A percentile compares a stretch with the other conserved stretches of the same genome.
Conservation (phyloP, 2,797 vertebrate species). For the Coregonus suidteri region DNA sequence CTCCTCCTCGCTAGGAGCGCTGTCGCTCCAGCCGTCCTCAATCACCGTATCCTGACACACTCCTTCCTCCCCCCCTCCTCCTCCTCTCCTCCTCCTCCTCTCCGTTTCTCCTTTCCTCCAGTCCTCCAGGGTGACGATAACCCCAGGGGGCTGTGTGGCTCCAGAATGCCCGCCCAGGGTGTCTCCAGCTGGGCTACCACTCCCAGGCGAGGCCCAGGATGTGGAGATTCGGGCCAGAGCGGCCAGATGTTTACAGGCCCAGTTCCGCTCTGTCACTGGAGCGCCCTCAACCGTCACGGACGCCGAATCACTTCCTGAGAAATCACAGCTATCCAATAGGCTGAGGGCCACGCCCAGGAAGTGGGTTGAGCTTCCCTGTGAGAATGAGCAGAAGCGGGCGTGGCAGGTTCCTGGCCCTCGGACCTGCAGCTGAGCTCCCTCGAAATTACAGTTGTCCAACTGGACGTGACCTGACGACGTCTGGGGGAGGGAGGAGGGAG, state of each 20-base stretch:
- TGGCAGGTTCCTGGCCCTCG: constrained; percentile 88
- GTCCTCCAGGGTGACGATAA: constrained; percentile 66
- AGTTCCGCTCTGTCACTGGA: constrained; percentile 85
- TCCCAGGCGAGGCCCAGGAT: constrained; percentile 39
- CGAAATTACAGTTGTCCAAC: constrained; percentile 90
- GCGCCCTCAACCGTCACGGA: constrained; percentile 88
- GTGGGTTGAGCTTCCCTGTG: constrained; percentile 84
- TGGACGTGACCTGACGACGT: constrained; percentile 89
- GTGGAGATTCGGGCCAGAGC: constrained; percentile 78
- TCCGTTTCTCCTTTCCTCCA: constrained; percentile 67
- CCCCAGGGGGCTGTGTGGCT: constrained; percentile 49
- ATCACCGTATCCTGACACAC: constrained; percentile 72
- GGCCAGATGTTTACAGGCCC: constrained; percentile 89
- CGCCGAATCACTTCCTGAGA: constrained; percentile 85
- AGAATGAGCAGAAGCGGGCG: constrained; percentile 91
- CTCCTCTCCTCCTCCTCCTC: constrained; percentile 59
- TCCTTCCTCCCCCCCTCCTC: constrained; percentile 50
- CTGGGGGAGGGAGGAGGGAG: constrained; percentile 55
- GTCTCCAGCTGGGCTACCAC: constrained; percentile 27
- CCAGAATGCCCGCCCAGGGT: constrained; percentile 27
- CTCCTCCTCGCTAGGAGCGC: constrained; percentile 78
- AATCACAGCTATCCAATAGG: constrained; percentile 90
- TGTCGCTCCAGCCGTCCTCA: constrained; percentile 77
- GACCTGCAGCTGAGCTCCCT: constrained; percentile 88
- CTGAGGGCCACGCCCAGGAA: constrained; percentile 84